Evolutionary conservation across 2,113 vertebrate species (phyloP).

Genomic region (Salvator merianae): DNA sequence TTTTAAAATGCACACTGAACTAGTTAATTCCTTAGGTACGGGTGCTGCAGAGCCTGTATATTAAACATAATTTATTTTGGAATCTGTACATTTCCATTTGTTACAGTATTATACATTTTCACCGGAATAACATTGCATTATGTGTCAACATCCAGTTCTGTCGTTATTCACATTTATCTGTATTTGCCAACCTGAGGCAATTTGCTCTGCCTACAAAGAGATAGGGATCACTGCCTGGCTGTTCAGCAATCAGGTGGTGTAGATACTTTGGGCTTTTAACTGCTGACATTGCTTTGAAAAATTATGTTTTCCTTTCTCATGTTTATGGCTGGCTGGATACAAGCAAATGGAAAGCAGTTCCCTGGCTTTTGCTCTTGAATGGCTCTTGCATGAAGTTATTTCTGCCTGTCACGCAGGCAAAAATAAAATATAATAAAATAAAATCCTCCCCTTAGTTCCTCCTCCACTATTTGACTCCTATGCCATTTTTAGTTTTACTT

Average conservation of each 20-base stretch:
- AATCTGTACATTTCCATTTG: constrained; percentile 23
- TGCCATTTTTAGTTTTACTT: not conserved
- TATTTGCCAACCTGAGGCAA: constrained; percentile 26
- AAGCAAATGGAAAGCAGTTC: constrained; percentile 33
- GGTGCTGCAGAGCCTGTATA: not conserved
- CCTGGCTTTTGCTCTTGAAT: constrained; percentile 31
- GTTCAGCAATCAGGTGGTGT: constrained; percentile 13
- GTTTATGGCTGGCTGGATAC: constrained; percentile 48
- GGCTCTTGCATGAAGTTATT: constrained; percentile 15
- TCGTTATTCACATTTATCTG: constrained; percentile 39
- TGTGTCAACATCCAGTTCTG: not conserved
- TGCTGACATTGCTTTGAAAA: constrained; percentile 52
- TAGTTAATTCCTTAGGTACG: not conserved
- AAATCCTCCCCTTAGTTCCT: constrained; percentile 12
- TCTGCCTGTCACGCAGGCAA: not conserved
- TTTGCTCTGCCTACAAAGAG: constrained; percentile 38
- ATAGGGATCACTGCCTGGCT: constrained; percentile 37
- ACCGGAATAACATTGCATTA: constrained; percentile 8
- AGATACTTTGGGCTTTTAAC: constrained; percentile 53
- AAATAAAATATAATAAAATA: not conserved
- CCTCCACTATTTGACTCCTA: not conserved
- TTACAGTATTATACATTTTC: constrained; percentile 24
- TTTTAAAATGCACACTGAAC: constrained; percentile 17
- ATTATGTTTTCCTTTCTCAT: constrained; percentile 10
- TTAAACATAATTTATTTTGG: constrained; percentile 25